These are phyloP conservation scores for Melieria omissa DNA, from an alignment of 2,888 invertebrate species.

Conservation along the genomic window DNA sequence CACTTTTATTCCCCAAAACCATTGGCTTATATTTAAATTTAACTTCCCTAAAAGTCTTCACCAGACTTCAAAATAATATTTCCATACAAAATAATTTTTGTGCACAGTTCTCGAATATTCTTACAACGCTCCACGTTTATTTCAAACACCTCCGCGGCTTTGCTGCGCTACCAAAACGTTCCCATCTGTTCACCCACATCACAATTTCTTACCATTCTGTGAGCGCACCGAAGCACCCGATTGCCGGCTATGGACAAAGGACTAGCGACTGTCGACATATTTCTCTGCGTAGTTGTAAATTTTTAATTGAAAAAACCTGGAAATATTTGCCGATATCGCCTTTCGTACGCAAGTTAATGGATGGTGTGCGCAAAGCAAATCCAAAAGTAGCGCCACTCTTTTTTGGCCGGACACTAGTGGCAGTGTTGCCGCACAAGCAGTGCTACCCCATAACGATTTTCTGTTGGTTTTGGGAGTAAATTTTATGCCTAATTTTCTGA, in stretches of 20 bases:
- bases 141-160: no score
- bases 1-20: conserved; percentile 41
- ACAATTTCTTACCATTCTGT: conserved; percentile 89
- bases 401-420: no score
- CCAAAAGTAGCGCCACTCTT: no score
- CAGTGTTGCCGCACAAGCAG: no score
- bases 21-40: background rate
- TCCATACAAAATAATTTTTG: background rate
- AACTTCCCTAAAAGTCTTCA: background rate
- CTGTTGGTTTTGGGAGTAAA: no score
- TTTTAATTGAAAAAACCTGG: conserved; percentile 5
- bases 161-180: background rate
- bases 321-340: no score
- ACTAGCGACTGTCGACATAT: conserved; percentile 65
- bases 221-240: conserved; percentile 93
- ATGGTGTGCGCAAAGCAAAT: no score
- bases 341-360: no score
- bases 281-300: conserved; percentile 28
- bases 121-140: background rate
- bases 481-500: no score
- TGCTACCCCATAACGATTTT: no score
- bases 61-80: background rate
- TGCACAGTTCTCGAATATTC: background rate
- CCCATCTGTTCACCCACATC: background rate
- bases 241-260: conserved; percentile 82